A percentile compares a stretch with the other conserved stretches of the same genome.
Conservation (phyloP, 2,888 invertebrate species). For the Oasisia sp. region DNA sequence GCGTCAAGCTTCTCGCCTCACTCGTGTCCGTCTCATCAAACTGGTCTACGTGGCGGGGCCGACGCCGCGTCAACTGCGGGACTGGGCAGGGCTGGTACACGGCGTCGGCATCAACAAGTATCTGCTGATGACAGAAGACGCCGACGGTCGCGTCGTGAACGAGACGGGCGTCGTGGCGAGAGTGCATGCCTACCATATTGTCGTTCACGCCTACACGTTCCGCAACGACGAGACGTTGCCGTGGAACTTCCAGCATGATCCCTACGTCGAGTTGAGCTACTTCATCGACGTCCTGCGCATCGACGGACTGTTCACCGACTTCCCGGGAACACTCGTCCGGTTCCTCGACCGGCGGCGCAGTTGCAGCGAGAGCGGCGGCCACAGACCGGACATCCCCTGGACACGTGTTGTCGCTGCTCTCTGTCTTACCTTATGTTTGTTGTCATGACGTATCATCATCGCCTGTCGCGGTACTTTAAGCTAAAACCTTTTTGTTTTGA, state of each 20-base stretch:
- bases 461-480: too few relatives aligned
- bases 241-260: slow-evolving; percentile 42
- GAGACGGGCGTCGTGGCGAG: slow-evolving; percentile 19
- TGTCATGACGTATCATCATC: too few relatives aligned
- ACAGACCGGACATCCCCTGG: too few relatives aligned
- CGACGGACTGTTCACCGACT: slow-evolving; percentile 49
- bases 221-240: slow-evolving; percentile 32
- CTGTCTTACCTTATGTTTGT: too few relatives aligned
- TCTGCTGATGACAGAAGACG: not conserved
- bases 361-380: too few relatives aligned
- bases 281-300: slow-evolving; percentile 37
- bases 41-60: not conserved
- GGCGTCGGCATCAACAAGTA: slow-evolving; percentile 24
- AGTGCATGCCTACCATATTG: not conserved
- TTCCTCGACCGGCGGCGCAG: too few relatives aligned
- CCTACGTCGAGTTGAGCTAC: slow-evolving; percentile 35
- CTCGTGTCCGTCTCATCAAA: slow-evolving; percentile 13
- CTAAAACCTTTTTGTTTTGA: too few relatives aligned
- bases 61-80: not conserved
- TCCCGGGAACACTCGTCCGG: slow-evolving; percentile 34
- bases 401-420: too few relatives aligned
- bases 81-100: not conserved
- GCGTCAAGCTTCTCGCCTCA: not conserved
- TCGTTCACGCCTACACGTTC: slow-evolving; percentile 28
- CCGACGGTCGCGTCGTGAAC: slow-evolving; percentile 18